Base-by-base conservation (phyloP, 2,797 vertebrate genomes). In the Stomatorhinus walkeri region DNA sequence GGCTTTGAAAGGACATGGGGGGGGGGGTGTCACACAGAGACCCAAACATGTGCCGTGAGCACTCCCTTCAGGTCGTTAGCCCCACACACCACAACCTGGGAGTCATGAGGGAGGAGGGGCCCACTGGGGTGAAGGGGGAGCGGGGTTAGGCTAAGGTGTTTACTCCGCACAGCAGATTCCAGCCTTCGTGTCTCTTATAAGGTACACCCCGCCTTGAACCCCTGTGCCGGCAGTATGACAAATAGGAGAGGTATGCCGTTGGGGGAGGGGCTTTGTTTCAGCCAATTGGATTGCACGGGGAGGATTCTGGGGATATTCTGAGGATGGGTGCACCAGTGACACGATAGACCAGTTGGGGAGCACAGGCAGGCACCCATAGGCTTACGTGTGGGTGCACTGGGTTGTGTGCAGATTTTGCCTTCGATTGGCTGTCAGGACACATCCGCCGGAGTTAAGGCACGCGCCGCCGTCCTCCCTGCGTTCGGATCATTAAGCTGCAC, bases 91-190 rank as follows among this genome's bases (percentile, higher is more conserved):
- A 48, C 12, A 28, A 32, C 83, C 46, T 72, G 83, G 49, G 83
- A 86, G 68, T 86, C 83, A 46, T 12, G 48, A 52, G 88, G 54
- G 7, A 48, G 54, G 49, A 4, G 0, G 6, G 22, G 43, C 54
- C 54, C 19, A n/a, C 54, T 56, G 54, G 8, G 2, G 2, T 0
- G 0, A n/a, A n/a, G 52, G 79, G n/a, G 48, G 49, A 0, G 51
- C 16, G 19, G 14, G 5, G 49, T 0, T 19, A 8, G 0, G 85
- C 22, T 61, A 2, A 51, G 16, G 4, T 88, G 54, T 90, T 90
- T 90, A 87, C 64, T 81, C 89, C 88, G 90, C 52, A 52, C 85
- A 32, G 6, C 2, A 3, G 85, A 36, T 56, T 87, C 52, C 32
- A 52, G 32, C 51, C 16, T 59, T 59, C 32, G 0, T 40, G 9